These are phyloP conservation scores for Lycaena phlaeas DNA, from an alignment of 2,888 invertebrate species.

Conservation along the genomic window DNA sequence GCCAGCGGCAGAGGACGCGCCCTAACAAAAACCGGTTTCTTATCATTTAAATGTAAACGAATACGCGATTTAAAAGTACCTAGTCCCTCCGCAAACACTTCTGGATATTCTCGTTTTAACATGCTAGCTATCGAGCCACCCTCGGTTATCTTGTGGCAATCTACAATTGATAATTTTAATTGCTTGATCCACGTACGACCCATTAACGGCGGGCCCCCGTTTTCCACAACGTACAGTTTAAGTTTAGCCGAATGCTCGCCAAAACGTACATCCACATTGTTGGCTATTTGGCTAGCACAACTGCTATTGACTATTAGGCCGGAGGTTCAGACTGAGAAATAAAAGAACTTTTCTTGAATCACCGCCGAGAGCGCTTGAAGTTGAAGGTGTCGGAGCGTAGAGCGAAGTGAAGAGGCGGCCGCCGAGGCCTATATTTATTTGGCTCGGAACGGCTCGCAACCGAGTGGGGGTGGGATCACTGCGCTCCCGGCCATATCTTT, in stretches of 20 bases:
- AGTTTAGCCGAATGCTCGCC: constrained; percentile 6
- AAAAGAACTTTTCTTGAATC: too few species aligned
- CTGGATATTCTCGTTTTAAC: constrained; percentile 8
- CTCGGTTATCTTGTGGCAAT: constrained; percentile 3
- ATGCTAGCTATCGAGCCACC: not conserved
- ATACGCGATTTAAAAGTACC: constrained; percentile 13
- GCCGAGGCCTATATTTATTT: too few species aligned
- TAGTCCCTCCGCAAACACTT: constrained; percentile 1
- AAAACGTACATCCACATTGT: constrained; percentile 13
- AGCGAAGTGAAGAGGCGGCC: too few species aligned
- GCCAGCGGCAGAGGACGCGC: constrained; percentile 22
- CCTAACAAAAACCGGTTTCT: constrained; percentile 14
- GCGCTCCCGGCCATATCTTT: too few species aligned
- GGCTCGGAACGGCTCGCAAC: too few species aligned
- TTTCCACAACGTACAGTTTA: constrained; percentile 17
- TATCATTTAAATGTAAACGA: constrained; percentile 12
- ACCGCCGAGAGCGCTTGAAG: too few species aligned
- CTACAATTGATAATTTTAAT: constrained; percentile 13
- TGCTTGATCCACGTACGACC: constrained; percentile 19
- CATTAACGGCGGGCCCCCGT: constrained; percentile 20
- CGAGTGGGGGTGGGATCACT: too few species aligned
- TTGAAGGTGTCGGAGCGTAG: too few species aligned
- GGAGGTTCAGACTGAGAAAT: too few species aligned
- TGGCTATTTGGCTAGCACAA: too few species aligned
- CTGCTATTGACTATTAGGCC: too few species aligned